Percentiles rank a stretch among this genome's conserved stretches.
phyloP scores from a whole-genome alignment of 2,113 vertebrate genomes.

The Sakesphorus luctuosus region DNA sequence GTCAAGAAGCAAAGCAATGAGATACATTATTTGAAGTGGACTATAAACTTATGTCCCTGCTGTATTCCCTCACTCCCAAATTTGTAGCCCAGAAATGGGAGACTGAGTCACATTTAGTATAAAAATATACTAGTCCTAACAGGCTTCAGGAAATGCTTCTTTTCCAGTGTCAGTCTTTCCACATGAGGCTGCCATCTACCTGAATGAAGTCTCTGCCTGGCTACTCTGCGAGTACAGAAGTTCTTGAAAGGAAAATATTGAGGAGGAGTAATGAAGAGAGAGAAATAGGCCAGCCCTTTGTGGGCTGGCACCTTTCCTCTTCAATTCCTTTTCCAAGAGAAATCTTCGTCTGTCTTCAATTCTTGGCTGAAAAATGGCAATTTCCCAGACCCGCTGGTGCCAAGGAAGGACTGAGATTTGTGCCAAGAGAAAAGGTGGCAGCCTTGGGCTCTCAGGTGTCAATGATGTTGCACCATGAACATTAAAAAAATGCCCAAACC shows the following conservation, averaged over 20 bases:
- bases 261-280: no score
- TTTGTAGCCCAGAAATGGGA: neutral
- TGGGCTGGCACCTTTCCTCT: no score
- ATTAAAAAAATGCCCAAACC: no score
- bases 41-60: neutral
- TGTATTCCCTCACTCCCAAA: neutral
- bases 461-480: no score
- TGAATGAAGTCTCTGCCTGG: neutral
- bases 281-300: no score
- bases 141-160: neutral
- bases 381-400: no score
- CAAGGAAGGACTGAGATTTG: no score
- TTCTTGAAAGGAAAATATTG: neutral
- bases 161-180: neutral
- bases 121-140: neutral
- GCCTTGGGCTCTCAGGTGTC: no score
- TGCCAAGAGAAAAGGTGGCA: no score
- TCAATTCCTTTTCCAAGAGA: no score
- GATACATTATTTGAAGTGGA: neutral
- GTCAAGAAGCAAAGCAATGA: neutral
- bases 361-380: no score
- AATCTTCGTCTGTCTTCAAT: no score
- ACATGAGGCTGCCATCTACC: neutral
- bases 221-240: accelerated
- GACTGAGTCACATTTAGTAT: neutral